Base-by-base conservation (phyloP, 2,888 invertebrate species). In the Drosophila colorata region DNA sequence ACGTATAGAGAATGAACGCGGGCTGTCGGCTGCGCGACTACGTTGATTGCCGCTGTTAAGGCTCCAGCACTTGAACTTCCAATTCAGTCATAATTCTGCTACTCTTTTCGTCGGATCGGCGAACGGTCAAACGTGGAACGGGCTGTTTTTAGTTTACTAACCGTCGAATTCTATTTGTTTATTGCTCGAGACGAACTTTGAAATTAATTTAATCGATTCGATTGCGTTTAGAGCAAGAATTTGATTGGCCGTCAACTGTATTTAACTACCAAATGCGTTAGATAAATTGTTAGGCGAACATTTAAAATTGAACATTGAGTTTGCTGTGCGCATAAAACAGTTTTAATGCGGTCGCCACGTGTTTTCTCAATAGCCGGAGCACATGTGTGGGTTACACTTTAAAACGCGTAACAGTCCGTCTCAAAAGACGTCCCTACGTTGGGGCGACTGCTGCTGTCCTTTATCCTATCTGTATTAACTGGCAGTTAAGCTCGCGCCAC, bases 351-450 rank as follows among this genome's bases (percentile, higher is more conserved):
- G 77, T 68, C 80, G 66, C 61, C 76, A 78, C 71, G 75, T 78
- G 80, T 69, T 63, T 78, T 49, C 49, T 38, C 31, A 65, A 84
- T 61, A 81, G 80, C 58, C 78, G 86, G 83, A 87, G 95, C 95
- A 95, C 96, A 97, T 97, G 97, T 97, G 96, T 95, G 97, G 97
- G 95, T 95, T 97, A 96, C 96, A 96, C 94, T 97, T 97, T 95
- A 97, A 96, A 94, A 97, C 97, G 93, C 96, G 97, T 94, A 98
- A 98, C 94, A 97, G 97, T 95, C 98, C 98, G 95, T 97, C 97
- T 94, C 97, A 97, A 94, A 97, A 97, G 95, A 98, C 98, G 93
- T 97, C 97, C 93, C 95, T 98, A 92, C 96, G 98, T 94, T 98
- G 98, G 98, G 97, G 97, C 93, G 98, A 98, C 94, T 97, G 97